phyloP scores from a whole-genome alignment of 2,888 invertebrate genomes.

The Folsomia candida region DNA sequence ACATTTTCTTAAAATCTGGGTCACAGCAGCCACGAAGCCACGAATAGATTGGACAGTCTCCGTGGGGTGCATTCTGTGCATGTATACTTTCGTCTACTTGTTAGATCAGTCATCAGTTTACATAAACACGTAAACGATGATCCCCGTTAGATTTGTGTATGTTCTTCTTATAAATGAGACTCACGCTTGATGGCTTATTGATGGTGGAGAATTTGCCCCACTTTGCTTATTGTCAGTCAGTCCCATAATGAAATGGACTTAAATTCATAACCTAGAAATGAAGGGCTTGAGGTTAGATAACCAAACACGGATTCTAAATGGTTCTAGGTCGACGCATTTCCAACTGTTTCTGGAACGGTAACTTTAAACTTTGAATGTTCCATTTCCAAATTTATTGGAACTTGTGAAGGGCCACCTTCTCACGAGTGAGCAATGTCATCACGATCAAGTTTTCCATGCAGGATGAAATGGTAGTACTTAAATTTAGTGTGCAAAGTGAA shows the following conservation, averaged over 20 bases:
- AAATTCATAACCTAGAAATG: conserved; percentile 1
- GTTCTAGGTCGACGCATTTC: conserved; percentile 3
- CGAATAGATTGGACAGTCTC: background rate
- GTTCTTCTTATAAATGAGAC: too few species aligned
- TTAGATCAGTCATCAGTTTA: too few species aligned
- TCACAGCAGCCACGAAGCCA: background rate
- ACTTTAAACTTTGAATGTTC: background rate
- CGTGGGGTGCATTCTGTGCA: background rate
- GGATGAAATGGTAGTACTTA: too few species aligned
- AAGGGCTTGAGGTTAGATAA: background rate
- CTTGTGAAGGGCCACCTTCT: background rate
- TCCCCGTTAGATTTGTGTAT: too few species aligned
- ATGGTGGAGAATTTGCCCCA: background rate
- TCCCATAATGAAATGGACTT: background rate
- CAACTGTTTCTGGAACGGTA: background rate
- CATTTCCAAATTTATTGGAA: background rate
- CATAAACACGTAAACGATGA: too few species aligned
- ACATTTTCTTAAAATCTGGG: conserved; percentile 1
- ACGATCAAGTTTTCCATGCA: background rate
- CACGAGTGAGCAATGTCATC: background rate
- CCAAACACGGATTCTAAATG: background rate
- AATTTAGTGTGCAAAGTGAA: background rate
- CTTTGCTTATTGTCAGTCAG: background rate
- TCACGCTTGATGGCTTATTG: too few species aligned
- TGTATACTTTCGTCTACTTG: too few species aligned